These are phyloP conservation scores for Chaetura pelagica DNA, from an alignment of 2,113 vertebrate species.

Conservation along the genomic window DNA sequence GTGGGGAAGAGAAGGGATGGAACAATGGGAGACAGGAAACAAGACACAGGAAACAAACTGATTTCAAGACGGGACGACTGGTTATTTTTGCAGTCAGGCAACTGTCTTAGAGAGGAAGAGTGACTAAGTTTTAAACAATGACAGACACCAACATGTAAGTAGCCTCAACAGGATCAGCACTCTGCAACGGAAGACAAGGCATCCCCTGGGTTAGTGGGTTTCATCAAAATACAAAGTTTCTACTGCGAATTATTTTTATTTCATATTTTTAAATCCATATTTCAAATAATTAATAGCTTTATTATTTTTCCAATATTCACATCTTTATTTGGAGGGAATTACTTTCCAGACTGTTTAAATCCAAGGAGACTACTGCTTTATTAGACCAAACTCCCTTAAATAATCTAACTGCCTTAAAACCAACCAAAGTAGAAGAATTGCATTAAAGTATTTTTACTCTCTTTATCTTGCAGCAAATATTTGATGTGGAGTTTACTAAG, in stretches of 20 bases:
- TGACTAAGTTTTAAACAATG: conserved; percentile 63
- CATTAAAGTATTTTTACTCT: background rate
- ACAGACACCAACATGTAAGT: background rate
- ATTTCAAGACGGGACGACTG: conserved; percentile 17
- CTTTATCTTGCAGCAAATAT: background rate
- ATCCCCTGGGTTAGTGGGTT: background rate
- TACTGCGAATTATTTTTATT: background rate
- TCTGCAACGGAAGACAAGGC: background rate
- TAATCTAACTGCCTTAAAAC: background rate
- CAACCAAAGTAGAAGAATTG: background rate
- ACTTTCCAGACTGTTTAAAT: background rate
- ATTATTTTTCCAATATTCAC: background rate
- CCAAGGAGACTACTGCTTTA: background rate
- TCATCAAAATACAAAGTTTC: background rate
- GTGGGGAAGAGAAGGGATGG: conserved; percentile 11
- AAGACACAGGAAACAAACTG: conserved; percentile 57
- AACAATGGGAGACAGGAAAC: conserved; percentile 74
- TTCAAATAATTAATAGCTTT: background rate
- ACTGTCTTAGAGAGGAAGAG: conserved; percentile 53
- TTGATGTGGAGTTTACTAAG: background rate
- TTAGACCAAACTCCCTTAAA: background rate
- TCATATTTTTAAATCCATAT: background rate
- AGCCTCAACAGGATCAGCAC: conserved; percentile 23
- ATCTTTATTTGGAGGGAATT: background rate
- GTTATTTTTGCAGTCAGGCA: conserved; percentile 66